Percentiles rank a stretch among this genome's conserved stretches.
Conservation (phyloP, 2,888 invertebrate genomes). For the Toxonevra muliebris region DNA sequence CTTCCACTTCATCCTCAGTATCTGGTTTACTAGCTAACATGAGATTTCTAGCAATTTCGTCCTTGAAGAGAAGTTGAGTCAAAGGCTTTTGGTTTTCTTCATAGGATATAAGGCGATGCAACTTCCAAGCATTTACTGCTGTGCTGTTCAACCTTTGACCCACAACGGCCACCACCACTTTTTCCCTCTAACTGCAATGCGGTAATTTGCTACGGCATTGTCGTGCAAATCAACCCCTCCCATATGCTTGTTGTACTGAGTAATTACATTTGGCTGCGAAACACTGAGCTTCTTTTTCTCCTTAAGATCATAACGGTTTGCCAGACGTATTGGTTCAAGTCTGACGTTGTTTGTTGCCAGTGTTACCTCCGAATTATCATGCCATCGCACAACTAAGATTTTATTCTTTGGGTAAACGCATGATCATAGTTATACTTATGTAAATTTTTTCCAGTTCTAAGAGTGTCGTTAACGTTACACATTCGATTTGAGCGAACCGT, state of each 20-base stretch:
- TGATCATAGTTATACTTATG: slow-evolving; percentile 12
- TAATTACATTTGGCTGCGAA: background rate
- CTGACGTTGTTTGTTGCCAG: slow-evolving; percentile 20
- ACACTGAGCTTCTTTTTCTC: slow-evolving; percentile 1
- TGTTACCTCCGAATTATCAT: slow-evolving; percentile 18
- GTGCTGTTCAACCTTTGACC: background rate
- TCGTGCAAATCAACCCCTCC: slow-evolving; percentile 18
- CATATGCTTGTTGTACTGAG: slow-evolving; percentile 9
- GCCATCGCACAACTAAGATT: no score
- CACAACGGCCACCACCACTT: slow-evolving; percentile 9
- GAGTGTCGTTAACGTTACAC: slow-evolving; percentile 2
- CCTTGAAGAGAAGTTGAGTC: no score
- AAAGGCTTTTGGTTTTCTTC: no score
- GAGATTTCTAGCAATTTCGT: no score
- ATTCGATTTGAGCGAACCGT: slow-evolving; percentile 21
- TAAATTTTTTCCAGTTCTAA: slow-evolving; percentile 7
- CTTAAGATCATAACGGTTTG: slow-evolving; percentile 9
- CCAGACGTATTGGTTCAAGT: no score
- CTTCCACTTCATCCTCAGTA: no score
- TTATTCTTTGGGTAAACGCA: no score
- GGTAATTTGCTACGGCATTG: slow-evolving; percentile 13
- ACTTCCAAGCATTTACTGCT: slow-evolving; percentile 1
- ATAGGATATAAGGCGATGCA: background rate
- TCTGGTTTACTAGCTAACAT: no score
- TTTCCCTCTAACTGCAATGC: background rate